A percentile compares a stretch with the other conserved stretches of the same genome.
phyloP scores from a whole-genome alignment of 2,888 invertebrate species.

The Papilio elwesi region DNA sequence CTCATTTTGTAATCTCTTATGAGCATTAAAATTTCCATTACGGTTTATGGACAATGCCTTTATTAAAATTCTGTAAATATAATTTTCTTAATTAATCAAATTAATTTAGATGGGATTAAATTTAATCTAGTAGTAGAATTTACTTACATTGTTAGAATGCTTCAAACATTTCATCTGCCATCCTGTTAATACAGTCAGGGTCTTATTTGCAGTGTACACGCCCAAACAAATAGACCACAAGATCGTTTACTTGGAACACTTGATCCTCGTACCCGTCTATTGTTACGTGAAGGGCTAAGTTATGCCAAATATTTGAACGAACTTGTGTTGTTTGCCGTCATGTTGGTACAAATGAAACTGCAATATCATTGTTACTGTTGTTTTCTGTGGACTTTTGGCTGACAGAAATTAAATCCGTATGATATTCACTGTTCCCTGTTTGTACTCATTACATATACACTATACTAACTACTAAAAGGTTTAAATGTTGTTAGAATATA shows the following conservation, averaged over 20 bases:
- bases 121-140: background rate
- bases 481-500: no score
- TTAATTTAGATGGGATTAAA: no score
- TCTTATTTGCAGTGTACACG: constrained; percentile 39
- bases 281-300: constrained; percentile 40
- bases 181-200: constrained; percentile 22
- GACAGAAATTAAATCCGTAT: constrained; percentile 15
- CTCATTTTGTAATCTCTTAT: no score
- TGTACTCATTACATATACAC: background rate
- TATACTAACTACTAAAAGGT: no score
- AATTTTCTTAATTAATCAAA: background rate
- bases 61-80: background rate
- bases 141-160: constrained; percentile 13
- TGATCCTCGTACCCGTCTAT: constrained; percentile 40
- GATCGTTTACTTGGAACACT: constrained; percentile 44
- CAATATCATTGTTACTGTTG: constrained; percentile 19
- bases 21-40: no score
- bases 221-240: constrained; percentile 43
- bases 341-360: constrained; percentile 19
- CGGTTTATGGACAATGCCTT: no score
- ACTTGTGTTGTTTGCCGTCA: constrained; percentile 25
- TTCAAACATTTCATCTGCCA: constrained; percentile 26
- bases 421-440: background rate
- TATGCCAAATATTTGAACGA: constrained; percentile 36
- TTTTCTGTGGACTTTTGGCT: background rate